Percentiles rank a stretch among this genome's conserved stretches.
These are phyloP conservation scores for Equus quagga DNA, from an alignment of 2,113 vertebrate genomes.

Conservation along the genomic window DNA sequence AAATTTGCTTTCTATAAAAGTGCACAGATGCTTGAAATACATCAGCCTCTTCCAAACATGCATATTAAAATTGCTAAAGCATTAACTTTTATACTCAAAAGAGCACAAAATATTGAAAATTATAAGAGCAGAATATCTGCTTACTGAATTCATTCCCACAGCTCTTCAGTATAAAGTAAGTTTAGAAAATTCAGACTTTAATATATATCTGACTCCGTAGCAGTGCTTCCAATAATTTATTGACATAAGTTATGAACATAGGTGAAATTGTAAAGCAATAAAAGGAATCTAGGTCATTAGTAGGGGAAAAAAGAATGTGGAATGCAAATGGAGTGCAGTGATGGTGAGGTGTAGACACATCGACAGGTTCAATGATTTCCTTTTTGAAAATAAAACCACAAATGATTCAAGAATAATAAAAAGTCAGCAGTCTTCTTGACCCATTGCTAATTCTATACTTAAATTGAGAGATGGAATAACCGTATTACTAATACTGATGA, in stretches of 20 bases:
- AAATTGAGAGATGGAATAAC: background rate
- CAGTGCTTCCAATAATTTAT: background rate
- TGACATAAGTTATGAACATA: background rate
- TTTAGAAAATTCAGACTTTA: background rate
- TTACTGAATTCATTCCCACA: background rate
- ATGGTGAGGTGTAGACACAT: background rate
- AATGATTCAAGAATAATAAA: background rate
- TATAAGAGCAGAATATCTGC: background rate
- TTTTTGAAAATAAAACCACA: constrained; percentile 37
- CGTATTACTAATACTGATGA: background rate
- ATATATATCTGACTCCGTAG: background rate
- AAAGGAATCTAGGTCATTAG: background rate
- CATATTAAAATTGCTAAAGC: background rate
- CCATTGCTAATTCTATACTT: background rate
- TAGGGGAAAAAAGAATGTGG: background rate
- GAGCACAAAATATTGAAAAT: background rate
- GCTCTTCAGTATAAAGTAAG: constrained; percentile 17
- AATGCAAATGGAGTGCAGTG: background rate
- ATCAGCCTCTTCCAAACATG: background rate
- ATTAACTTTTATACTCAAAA: constrained; percentile 25
- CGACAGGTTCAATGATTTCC: background rate
- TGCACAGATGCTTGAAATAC: background rate
- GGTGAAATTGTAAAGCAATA: background rate
- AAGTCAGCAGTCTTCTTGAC: background rate
- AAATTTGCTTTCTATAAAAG: background rate